These are phyloP conservation scores for Saturnia japonica DNA, from an alignment of 2,888 invertebrate species.

Conservation along the genomic window DNA sequence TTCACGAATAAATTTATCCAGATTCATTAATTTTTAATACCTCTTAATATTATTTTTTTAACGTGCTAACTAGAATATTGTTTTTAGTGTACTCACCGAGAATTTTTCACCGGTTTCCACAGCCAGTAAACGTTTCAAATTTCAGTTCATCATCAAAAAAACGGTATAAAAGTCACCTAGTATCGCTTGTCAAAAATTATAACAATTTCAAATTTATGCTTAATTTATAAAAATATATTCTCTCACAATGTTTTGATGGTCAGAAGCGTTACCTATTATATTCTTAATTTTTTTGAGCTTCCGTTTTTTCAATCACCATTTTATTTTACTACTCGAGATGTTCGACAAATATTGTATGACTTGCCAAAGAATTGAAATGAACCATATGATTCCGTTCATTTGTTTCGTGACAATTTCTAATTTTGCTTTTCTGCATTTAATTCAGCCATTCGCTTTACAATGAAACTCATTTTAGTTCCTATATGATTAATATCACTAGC, in stretches of 20 bases:
- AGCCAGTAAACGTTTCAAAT: conserved; percentile 28
- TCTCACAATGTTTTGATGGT: conserved; percentile 53
- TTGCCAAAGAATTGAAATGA: conserved; percentile 74
- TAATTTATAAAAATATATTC: conserved; percentile 61
- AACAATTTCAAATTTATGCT: conserved; percentile 55
- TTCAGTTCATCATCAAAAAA: conserved; percentile 61
- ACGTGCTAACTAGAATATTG: neutral
- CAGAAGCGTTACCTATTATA: conserved; percentile 44
- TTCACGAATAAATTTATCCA: neutral
- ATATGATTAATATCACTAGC: neutral
- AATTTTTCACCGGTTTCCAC: conserved; percentile 33
- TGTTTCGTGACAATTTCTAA: conserved; percentile 68
- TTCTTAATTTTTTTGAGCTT: conserved; percentile 60
- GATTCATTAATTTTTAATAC: conserved; percentile 16
- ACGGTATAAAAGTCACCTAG: conserved; percentile 44
- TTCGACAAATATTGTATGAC: conserved; percentile 67
- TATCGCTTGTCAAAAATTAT: conserved; percentile 55
- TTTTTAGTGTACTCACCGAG: conserved; percentile 38
- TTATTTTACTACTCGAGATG: conserved; percentile 57
- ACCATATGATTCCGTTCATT: conserved; percentile 79
- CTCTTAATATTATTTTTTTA: neutral
- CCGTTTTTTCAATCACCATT: conserved; percentile 56
- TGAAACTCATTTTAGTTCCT: conserved; percentile 12
- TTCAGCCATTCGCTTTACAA: conserved; percentile 16
- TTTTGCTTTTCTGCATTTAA: conserved; percentile 54